phyloP scores from a whole-genome alignment of 2,888 invertebrate genomes.

The Halictus ligatus region DNA sequence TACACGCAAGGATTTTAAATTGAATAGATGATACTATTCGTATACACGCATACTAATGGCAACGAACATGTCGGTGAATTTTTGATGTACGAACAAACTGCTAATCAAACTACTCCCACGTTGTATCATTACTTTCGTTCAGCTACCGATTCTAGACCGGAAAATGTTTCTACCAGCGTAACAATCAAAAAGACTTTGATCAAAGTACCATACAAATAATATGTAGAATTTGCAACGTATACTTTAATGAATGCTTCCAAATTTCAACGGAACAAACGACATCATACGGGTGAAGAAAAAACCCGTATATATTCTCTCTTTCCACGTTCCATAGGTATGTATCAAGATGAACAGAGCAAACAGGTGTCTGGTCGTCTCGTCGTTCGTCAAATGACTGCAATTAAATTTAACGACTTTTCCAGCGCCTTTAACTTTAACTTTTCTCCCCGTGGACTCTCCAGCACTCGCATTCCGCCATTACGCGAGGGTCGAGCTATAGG shows the following conservation, averaged over 20 bases:
- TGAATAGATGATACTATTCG: not conserved
- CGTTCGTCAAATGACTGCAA: conserved; percentile 67
- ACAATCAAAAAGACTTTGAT: not conserved
- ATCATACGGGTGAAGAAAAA: not conserved
- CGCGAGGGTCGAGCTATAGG: conserved; percentile 33
- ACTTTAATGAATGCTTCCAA: not conserved
- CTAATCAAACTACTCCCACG: not conserved
- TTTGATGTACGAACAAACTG: not conserved
- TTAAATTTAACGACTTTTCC: conserved; percentile 77
- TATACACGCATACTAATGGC: not conserved
- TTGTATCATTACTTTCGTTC: not conserved
- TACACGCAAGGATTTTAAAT: not conserved
- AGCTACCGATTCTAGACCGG: not conserved
- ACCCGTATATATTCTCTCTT: not conserved
- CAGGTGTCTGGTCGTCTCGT: conserved; percentile 75
- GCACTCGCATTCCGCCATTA: conserved; percentile 35
- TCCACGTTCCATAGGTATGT: conserved; percentile 32
- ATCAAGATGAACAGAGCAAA: conserved; percentile 73
- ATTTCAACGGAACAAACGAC: not conserved
- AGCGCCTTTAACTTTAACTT: conserved; percentile 67
- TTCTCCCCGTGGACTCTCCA: conserved; percentile 53
- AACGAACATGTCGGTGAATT: not conserved
- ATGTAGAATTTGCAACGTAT: not conserved
- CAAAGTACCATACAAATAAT: not conserved
- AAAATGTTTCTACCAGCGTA: not conserved